Evolutionary conservation across 2,113 vertebrate genomes (phyloP), one percentile per base, ranked within the genome.

Genomic region (Aptenodytes forsteri): DNA sequence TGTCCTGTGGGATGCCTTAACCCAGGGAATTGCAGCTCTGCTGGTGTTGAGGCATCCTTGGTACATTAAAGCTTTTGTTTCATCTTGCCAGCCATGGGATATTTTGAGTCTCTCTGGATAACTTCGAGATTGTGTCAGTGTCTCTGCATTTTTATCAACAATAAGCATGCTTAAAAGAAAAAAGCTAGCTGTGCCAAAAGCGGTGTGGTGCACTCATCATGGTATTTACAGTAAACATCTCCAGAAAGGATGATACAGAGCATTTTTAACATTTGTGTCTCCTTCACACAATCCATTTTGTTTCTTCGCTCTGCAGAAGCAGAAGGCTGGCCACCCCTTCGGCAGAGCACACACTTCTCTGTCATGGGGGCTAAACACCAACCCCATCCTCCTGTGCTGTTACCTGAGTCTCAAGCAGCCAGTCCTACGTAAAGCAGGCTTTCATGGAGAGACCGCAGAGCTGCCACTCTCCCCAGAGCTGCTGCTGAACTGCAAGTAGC

Each of bases 61-160:
- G 44, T 85, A 32, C 76, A 88, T 79, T 52, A 86, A 94, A 93
- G 66, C 12, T 86, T 96, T 93, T 73, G 25, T 73, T 88, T 92
- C 61, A 46, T 66, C 67, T 95, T 77, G n/a, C 34, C 40, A 70
- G 30, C 34, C 7, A 20, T 40, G 13, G 40, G 40, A 55, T 93
- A 70, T 88, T 96, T 95, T 72, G 44, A 88, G 79, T 83, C 8
- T 56, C 6, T 77, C 54, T 92, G 62, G 34, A 66, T 90, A 61
- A 62, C 54, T 94, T 34, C 1, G 20, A 42, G 62, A 58, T 86
- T 69, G 54, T 92, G 66, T 80, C 88, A 93, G 23, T 52, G 62
- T 76, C 54, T 85, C 54, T 86, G 89, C 36, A 87, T 77, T 96
- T 95, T 90, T 92, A 83, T 83, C 67, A 62, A 71, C 22, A 59